Base-by-base conservation (phyloP, 2,797 vertebrate genomes). In the Podargus strigoides region DNA sequence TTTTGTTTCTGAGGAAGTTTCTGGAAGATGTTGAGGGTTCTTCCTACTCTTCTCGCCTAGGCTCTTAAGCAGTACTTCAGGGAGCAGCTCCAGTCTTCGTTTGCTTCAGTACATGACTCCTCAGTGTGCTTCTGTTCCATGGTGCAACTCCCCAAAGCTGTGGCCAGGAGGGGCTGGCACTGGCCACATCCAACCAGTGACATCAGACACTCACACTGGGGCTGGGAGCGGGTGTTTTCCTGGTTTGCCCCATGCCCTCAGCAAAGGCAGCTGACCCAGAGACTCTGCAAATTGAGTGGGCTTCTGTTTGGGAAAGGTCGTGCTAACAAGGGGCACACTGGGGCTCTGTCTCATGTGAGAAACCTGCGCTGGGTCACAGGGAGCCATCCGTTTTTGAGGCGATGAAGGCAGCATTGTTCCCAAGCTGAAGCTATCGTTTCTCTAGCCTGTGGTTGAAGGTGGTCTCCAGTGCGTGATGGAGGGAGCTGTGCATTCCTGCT, bases 271-370 rank as follows among this genome's bases (percentile, higher is more conserved):
- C 88, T 77, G 68, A 80, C 55, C 80, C 81, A 64, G 53, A 11
- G 64, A 12, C n/a, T 42, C 49, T 0, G 1, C 41, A 12, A 59
- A 19, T 10, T 95, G 90, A 90, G 89, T 85, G 87, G 66, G 30
- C 85, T 73, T 93, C 93, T 95, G 73, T 85, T 78, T 39, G 76
- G 86, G 73, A 95, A 95, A 84, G 89, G 85, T 89, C 12, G 6
- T 42, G 79, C 64, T 53, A 9, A 77, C 84, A 92, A 28, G 6
- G 26, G 84, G 46, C 64, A 34, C 72, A 18, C 39, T 83, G 89
- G 68, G 39, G 55, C 89, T 81, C 60, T 87, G 90, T 78, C 84
- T 84, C 58, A 79, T 64, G 58, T 62, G 82, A 89, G 70, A 34
- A 94, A 92, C 58, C 86, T 94, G 89, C 0, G 0, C 85, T 23